Evolutionary conservation across 2,888 invertebrate species (phyloP), one percentile per base, ranked within the genome.

Genomic region (Clanis bilineata): DNA sequence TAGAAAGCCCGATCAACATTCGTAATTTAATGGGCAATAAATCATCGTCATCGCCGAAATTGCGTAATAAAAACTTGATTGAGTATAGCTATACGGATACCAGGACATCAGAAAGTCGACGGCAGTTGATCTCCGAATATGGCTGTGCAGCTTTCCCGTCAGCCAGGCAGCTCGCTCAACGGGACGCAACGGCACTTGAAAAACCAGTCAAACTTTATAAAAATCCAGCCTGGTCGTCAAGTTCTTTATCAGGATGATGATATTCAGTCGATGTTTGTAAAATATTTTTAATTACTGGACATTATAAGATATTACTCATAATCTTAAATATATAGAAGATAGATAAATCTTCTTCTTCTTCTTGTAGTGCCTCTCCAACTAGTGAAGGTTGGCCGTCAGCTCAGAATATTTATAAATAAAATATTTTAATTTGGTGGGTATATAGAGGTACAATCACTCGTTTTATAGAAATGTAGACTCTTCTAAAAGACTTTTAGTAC

Each of bases 71-170:
- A 67, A 66, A 67, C 55, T 58, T 59, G 61, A 60, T 56, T 55
- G 32, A 21, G 45, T 55, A 28, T 51, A 45, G 23, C 54, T 23
- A 23, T 6, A 7, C 23, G 38, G 72, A 76, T 80, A 83, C 80
- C 80, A 82, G 82, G 80, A 77, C 72, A 79, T 73, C 85, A 83
- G 84, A 86, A 85, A 86, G 85, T 80, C 67, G 73, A 60, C 62
- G 73, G 69, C 64, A 67, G 64, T 63, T 62, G 64, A 68, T 65
- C 58, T 65, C 72, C 82, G 64, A 76, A 83, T 82, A 85, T 68
- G 82, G 85, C 22, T 61, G 64, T 58, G 70, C 82, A 66, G 80
- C 85, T 87, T 87, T 87, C 83, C 68, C 73, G 71, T 63, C 44
- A 23, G 43, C 18, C 57, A 28, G 47, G 51, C 57, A 57, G 51